Percentiles rank a stretch among this genome's conserved stretches.
phyloP scores from a whole-genome alignment of 2,888 invertebrate species.

The Dynastes grantii region DNA sequence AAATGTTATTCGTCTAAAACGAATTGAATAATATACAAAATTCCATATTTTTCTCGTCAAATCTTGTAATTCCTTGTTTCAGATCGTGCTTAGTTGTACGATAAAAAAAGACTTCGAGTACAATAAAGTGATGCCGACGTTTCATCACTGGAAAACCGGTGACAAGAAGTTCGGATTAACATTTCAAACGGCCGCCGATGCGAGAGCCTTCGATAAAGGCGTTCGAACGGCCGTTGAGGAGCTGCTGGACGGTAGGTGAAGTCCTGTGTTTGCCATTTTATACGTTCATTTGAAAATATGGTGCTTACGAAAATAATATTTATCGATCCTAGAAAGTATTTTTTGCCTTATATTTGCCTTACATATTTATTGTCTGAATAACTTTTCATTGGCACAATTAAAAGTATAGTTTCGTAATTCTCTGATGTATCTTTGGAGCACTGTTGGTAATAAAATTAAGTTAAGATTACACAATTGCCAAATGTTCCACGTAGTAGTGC shows the following conservation, averaged over 20 bases:
- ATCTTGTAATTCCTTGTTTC: conserved; percentile 58
- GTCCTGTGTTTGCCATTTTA: conserved; percentile 56
- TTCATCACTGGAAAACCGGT: conserved; percentile 98
- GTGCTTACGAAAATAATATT: conserved; percentile 1
- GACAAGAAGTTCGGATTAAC: conserved; percentile 96
- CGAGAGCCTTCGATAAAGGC: conserved; percentile 93
- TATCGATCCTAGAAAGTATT: not conserved
- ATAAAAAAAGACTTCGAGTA: conserved; percentile 97
- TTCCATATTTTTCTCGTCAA: not conserved
- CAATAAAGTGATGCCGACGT: conserved; percentile 98
- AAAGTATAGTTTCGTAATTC: no score
- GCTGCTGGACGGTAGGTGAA: conserved; percentile 87
- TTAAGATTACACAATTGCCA: no score
- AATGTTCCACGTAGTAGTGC: no score
- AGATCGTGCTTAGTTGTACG: conserved; percentile 95
- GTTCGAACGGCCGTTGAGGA: conserved; percentile 92
- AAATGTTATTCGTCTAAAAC: no score
- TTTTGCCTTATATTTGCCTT: no score
- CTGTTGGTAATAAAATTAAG: no score
- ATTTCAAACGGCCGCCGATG: conserved; percentile 96
- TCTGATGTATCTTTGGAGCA: no score
- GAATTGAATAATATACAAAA: no score
- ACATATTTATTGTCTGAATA: no score
- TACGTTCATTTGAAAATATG: not conserved
- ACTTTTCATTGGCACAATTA: no score